These are phyloP conservation scores for Hirtodrosophila alboralis DNA, from an alignment of 2,888 invertebrate genomes.

Conservation along the genomic window DNA sequence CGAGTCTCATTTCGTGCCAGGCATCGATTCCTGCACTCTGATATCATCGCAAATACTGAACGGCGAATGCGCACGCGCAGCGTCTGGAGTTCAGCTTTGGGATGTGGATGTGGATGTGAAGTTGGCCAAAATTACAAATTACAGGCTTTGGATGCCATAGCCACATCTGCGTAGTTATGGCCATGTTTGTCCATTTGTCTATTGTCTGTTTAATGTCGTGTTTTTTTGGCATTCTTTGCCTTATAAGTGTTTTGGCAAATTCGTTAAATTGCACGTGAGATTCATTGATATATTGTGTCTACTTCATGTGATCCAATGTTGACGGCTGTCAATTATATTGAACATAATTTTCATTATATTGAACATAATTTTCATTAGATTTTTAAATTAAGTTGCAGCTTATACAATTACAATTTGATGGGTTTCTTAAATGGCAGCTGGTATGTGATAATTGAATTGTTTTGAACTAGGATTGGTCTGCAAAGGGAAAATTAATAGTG, in stretches of 20 bases:
- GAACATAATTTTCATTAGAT: slow-evolving; percentile 11
- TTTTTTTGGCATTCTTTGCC: slow-evolving; percentile 18
- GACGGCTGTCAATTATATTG: slow-evolving; percentile 4
- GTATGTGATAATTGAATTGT: too few species aligned
- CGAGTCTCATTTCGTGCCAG: slow-evolving; percentile 67
- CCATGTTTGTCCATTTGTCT: slow-evolving; percentile 49
- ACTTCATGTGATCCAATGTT: slow-evolving; percentile 34
- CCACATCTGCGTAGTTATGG: slow-evolving; percentile 41
- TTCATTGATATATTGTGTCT: slow-evolving; percentile 53
- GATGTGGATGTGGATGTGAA: slow-evolving; percentile 37
- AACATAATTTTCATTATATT: slow-evolving; percentile 9
- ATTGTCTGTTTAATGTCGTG: slow-evolving; percentile 31
- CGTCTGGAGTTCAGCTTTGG: slow-evolving; percentile 21
- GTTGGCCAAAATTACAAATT: slow-evolving; percentile 63
- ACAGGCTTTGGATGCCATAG: slow-evolving; percentile 36
- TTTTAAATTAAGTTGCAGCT: slow-evolving; percentile 5
- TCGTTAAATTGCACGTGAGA: slow-evolving; percentile 72
- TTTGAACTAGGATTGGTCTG: too few species aligned
- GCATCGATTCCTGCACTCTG: slow-evolving; percentile 59
- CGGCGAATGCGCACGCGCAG: slow-evolving; percentile 77
- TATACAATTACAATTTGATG: background rate
- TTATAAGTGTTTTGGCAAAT: slow-evolving; percentile 67
- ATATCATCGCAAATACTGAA: slow-evolving; percentile 64
- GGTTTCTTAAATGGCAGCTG: too few species aligned
- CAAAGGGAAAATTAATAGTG: too few species aligned